Evolutionary conservation across 2,113 vertebrate species (phyloP).

Genomic region (Dicaeum eximium): DNA sequence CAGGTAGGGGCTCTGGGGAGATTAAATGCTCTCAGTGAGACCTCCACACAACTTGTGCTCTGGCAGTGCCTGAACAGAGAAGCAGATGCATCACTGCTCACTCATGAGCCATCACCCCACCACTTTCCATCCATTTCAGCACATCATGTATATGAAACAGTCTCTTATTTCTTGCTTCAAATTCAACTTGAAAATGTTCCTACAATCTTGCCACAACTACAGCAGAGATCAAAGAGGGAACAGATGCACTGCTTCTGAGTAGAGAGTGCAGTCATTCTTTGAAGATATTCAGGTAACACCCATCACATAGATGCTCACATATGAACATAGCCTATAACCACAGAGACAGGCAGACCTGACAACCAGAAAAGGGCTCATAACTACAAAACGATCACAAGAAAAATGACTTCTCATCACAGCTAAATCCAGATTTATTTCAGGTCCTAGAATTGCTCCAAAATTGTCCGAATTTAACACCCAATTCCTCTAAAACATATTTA

Average conservation of each 20-base stretch:
- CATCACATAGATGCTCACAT: accelerated
- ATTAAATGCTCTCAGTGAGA: not conserved
- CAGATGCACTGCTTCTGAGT: not conserved
- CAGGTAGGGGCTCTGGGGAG: not conserved
- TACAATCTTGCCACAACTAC: not conserved
- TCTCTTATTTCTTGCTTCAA: not conserved
- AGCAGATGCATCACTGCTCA: not conserved
- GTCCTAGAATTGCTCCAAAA: not conserved
- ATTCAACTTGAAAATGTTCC: not conserved
- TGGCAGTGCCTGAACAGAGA: not conserved
- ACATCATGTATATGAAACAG: not conserved
- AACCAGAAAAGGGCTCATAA: not conserved
- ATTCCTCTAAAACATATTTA: not conserved
- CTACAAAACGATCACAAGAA: not conserved
- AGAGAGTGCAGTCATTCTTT: not conserved
- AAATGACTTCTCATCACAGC: not conserved
- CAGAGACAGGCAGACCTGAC: not conserved
- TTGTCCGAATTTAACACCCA: not conserved
- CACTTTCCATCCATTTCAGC: not conserved
- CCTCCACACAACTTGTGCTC: not conserved
- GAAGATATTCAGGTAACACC: not conserved
- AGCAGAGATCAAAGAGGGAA: not conserved
- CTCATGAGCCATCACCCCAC: not conserved
- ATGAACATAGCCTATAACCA: not conserved
- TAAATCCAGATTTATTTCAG: not conserved